Base-by-base conservation (phyloP, 2,113 vertebrate species). In the Corythornis madagascariensis region DNA sequence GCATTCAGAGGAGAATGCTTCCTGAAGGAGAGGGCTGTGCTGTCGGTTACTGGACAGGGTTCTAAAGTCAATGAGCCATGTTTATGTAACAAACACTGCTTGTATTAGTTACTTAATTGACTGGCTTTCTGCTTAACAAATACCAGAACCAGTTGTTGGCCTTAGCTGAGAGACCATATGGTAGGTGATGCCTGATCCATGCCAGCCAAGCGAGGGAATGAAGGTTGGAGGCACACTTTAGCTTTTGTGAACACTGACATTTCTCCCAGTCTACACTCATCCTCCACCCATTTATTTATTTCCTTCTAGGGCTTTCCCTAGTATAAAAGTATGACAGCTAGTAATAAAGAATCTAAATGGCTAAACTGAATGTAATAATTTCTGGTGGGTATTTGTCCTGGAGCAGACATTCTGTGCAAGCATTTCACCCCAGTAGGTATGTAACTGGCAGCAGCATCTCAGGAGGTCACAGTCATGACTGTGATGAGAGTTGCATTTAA, bases 221-320 rank as follows among this genome's bases (percentile, higher is more conserved):
- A 70, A 40, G 50, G 33, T 19, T 59, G 42, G 33, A 83, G 29
- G 31, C 60, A 45, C 13, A 2, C 2, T 8, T 40, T 24, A 45
- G 11, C n/a, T 59, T 2, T 48, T 80, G 14, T 26, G 64, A 61
- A 77, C 14, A 20, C 9, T 10, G 43, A 25, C 38, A 7, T 52
- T 89, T 92, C n/a, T 79, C 45, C 16, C 18, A 53, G 50, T 4
- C 12, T 35, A 16, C 33, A 29, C 17, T 43, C 16, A 26, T 60
- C 52, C 11, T 50, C 3, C 5, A 2, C 47, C 26, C 10, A 1
- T 73, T 59, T 72, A 33, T 76, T 64, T 29, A 24, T 50, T 75
- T 40, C 67, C 60, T 43, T 22, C n/a, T n/a, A 48, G 63, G 67
- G 14, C 38, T 60, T 83, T 77, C 47, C 0, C 0, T 19, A 45